A percentile compares a stretch with the other conserved stretches of the same genome.
Evolutionary conservation across 2,113 vertebrate species (phyloP).

Genomic region (Notothenia coriiceps): DNA sequence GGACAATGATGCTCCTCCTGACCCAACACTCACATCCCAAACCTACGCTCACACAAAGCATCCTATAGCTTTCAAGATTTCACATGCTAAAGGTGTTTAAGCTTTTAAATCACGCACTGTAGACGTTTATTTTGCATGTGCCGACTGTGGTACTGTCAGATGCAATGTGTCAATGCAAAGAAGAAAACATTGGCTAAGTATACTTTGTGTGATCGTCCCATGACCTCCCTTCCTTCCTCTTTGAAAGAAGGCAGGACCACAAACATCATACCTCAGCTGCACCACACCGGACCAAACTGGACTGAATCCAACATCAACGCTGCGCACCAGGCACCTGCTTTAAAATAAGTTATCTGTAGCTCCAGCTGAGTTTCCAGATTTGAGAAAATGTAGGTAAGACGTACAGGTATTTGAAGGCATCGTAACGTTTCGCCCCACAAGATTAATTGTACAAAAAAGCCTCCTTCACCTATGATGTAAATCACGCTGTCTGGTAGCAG

Average conservation of each 20-base stretch:
- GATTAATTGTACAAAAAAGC: conserved; percentile 11
- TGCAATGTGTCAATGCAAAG: background rate
- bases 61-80: conserved; percentile 17
- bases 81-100: background rate
- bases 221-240: conserved; percentile 33
- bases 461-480: conserved; percentile 36
- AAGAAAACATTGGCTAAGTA: conserved; percentile 1
- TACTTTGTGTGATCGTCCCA: conserved; percentile 41
- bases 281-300: conserved; percentile 10
- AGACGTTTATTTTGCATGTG: conserved; percentile 23
- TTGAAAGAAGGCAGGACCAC: conserved; percentile 9
- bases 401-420: conserved; percentile 6
- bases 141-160: background rate
- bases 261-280: conserved; percentile 58
- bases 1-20: conserved; percentile 19
- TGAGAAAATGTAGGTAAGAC: background rate
- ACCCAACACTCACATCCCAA: conserved; percentile 24
- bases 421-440: background rate
- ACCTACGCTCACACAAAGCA: conserved; percentile 46
- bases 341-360: conserved; percentile 8
- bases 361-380: background rate
- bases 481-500: conserved; percentile 48
- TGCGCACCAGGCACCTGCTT: conserved; percentile 11
- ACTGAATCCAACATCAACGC: background rate
- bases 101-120: conserved; percentile 26